A percentile compares a stretch with the other conserved stretches of the same genome.
These are phyloP conservation scores for Anoplophora glabripennis DNA, from an alignment of 1,140 invertebrate genomes.

Conservation along the genomic window DNA sequence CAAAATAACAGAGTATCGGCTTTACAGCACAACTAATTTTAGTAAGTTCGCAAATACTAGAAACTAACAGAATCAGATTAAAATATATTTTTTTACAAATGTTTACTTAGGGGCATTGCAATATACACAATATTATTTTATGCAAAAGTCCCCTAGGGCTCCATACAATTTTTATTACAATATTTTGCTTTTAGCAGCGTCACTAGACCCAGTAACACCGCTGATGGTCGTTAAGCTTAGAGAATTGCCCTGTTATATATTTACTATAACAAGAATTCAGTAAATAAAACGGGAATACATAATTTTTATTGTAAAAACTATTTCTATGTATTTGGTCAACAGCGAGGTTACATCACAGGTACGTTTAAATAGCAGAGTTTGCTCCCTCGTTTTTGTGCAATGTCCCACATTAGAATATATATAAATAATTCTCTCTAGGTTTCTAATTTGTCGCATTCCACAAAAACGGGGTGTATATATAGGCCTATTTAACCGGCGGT, in stretches of 20 bases:
- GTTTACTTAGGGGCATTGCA: too few species aligned
- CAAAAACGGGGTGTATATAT: conserved; percentile 16
- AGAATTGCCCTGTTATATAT: conserved; percentile 48
- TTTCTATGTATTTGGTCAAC: conserved; percentile 35
- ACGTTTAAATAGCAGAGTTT: conserved; percentile 25
- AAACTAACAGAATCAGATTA: conserved; percentile 16
- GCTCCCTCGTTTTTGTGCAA: neutral
- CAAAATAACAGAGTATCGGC: conserved; percentile 31
- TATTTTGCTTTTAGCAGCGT: neutral
- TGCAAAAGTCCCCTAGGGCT: neutral
- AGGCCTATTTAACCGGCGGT: conserved; percentile 25
- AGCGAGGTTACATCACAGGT: conserved; percentile 45
- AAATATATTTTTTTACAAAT: neutral
- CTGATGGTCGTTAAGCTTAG: conserved; percentile 46
- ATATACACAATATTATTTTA: too few species aligned
- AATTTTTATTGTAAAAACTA: conserved; percentile 12
- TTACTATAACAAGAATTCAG: conserved; percentile 5
- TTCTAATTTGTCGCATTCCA: neutral
- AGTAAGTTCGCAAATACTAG: neutral
- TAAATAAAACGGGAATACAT: conserved; percentile 13
- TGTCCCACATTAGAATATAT: conserved; percentile 1
- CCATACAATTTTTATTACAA: neutral
- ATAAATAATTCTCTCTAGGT: conserved; percentile 6
- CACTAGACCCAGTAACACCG: conserved; percentile 3
- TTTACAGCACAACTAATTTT: conserved; percentile 15